Conservation (phyloP, 2,797 vertebrate genomes). For the Notoglanidium macrostoma region DNA sequence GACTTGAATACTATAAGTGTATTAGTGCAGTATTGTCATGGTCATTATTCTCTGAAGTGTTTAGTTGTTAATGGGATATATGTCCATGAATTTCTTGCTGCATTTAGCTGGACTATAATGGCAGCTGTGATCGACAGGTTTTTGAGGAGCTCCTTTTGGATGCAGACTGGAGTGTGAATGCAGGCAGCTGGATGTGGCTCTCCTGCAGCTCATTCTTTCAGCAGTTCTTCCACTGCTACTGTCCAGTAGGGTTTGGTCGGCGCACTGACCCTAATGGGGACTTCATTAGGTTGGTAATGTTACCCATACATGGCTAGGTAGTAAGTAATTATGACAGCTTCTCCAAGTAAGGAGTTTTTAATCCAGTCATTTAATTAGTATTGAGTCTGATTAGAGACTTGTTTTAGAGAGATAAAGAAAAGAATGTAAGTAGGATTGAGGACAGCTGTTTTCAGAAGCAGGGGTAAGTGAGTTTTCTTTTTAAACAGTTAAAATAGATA, state of each 20-base stretch:
- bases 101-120: constrained; percentile 40
- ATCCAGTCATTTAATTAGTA: not conserved
- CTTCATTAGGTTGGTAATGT: constrained; percentile 78
- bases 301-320: constrained; percentile 51
- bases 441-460: not conserved
- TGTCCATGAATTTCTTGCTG: not conserved
- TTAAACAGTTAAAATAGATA: not conserved
- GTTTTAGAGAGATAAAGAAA: constrained; percentile 1
- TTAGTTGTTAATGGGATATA: not conserved
- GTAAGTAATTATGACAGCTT: constrained; percentile 7
- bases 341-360: not conserved
- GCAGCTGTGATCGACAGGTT: constrained; percentile 58
- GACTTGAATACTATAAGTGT: not conserved
- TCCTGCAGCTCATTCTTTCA: constrained; percentile 83
- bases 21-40: not conserved
- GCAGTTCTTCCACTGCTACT: constrained; percentile 86
- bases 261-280: constrained; percentile 83
- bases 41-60: not conserved
- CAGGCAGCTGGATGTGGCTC: constrained; percentile 83
- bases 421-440: not conserved
- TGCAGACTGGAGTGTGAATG: constrained; percentile 82
- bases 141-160: constrained; percentile 80
- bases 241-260: constrained; percentile 81
- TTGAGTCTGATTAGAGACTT: not conserved
- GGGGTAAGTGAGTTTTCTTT: not conserved